Base-by-base conservation (phyloP, 2,113 vertebrate genomes). In the Eubucco bourcierii region DNA sequence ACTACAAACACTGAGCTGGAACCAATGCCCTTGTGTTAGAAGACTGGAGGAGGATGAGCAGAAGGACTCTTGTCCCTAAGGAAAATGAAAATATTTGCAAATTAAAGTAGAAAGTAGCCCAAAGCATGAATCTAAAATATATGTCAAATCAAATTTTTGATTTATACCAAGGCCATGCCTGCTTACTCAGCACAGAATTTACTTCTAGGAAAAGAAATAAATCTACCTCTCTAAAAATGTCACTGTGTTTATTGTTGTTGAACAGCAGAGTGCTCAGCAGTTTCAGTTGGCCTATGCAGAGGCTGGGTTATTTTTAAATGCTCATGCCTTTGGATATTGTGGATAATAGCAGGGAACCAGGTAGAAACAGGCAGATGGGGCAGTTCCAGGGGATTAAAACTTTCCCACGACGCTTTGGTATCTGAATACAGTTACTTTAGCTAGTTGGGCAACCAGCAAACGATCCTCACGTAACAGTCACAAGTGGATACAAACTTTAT, bases 181-280 rank as follows among this genome's bases (percentile, higher is more conserved):
- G 90, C 61, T 95, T 88, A 84, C 37, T 84, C 91, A 91, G 76
- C 91, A 80, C 29, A 59, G 78, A 80, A 75, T 79, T 84, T 71
- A 94, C 61, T 93, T 88, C 24, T 83, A 72, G 64, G 87, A 80
- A 80, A 83, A 83, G 12, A 80, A 90, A 88, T 92, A 90, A 94
- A 94, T 80, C 81, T 73, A 91, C 27, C 44, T 92, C 68, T 50
- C 72, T 90, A 89, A 87, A 93, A 92, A 95, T 47, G 79, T 87
- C 79, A 92, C 79, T 23, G 2, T 89, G 81, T 90, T 95, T 94
- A 90, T 46, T 84, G 39, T 92, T 89, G 87, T 80, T 70, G 77
- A 92, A 91, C 72, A 85, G 37, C 68, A 77, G 52, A 92, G 47
- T 39, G 58, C 78, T 94, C 79, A 87, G 84, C 60, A 88, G 68